A percentile compares a stretch with the other conserved stretches of the same genome.
Conservation (phyloP, 2,888 invertebrate species). For the Calliopum simillimum region DNA sequence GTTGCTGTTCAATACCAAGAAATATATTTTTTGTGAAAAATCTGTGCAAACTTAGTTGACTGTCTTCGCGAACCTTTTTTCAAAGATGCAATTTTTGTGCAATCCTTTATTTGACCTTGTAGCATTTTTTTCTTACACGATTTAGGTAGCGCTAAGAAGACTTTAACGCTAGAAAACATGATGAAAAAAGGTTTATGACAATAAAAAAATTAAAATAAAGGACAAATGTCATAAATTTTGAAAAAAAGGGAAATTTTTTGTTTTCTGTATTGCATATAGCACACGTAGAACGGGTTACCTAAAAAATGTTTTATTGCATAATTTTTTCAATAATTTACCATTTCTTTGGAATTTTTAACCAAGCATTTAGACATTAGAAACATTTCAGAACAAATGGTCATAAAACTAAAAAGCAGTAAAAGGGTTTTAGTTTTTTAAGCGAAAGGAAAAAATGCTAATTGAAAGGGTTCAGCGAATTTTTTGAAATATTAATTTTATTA, state of each 20-base stretch:
- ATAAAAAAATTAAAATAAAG: background rate
- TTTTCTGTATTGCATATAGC: background rate
- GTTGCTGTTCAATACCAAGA: background rate
- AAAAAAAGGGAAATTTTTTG: background rate
- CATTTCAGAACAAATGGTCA: background rate
- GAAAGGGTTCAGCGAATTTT: background rate
- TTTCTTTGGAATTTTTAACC: background rate
- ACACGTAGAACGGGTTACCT: background rate
- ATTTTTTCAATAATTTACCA: background rate
- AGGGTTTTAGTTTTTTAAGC: background rate
- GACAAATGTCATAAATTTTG: background rate
- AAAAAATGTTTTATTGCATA: slow-evolving; percentile 4
- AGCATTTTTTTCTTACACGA: background rate
- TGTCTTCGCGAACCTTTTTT: background rate
- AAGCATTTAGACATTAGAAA: background rate
- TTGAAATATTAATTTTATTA: background rate
- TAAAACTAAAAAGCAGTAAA: background rate
- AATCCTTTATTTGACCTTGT: slow-evolving; percentile 30
- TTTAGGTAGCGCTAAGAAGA: background rate
- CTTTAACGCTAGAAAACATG: background rate
- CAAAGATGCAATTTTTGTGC: slow-evolving; percentile 31
- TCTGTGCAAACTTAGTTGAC: no score
- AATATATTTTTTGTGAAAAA: background rate
- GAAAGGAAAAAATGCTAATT: background rate
- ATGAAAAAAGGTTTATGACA: background rate